A percentile compares a stretch with the other conserved stretches of the same genome.
Conservation (phyloP, 2,113 vertebrate species). For the Proteles cristata region DNA sequence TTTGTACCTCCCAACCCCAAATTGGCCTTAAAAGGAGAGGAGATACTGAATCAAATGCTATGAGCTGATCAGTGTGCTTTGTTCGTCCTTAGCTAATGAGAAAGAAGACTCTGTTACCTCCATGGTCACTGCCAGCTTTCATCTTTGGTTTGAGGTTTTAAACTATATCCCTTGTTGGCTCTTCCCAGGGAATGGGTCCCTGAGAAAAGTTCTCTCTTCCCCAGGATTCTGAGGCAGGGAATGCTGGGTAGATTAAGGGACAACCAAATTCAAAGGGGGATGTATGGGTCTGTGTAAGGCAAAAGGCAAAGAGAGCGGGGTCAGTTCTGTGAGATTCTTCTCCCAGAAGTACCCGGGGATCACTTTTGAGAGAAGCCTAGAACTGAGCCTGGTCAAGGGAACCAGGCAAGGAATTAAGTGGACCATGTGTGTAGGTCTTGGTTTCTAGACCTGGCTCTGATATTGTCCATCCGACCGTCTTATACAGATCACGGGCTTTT, state of each 20-base stretch:
- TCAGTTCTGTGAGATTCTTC: background rate
- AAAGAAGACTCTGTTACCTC: background rate
- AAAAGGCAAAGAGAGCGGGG: background rate
- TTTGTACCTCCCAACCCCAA: background rate
- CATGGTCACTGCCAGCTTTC: background rate
- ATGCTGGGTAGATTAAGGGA: background rate
- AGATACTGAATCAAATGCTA: background rate
- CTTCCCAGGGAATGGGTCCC: background rate
- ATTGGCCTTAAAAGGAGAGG: background rate
- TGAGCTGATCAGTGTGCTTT: background rate
- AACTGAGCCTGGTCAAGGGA: background rate
- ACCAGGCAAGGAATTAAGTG: background rate
- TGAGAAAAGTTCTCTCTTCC: background rate
- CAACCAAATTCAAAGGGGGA: slow-evolving; percentile 12
- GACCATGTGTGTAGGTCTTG: background rate
- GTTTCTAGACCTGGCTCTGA: background rate
- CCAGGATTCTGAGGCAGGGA: background rate
- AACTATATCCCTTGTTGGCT: background rate
- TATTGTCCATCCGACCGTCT: background rate
- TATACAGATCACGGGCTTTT: background rate
- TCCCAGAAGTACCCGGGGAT: background rate
- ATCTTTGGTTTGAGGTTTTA: slow-evolving; percentile 64
- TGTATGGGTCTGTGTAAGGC: background rate
- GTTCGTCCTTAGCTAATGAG: background rate
- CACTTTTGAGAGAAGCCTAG: background rate